Base-by-base conservation (phyloP, 2,113 vertebrate species). In the Gymnorhina tibicen region DNA sequence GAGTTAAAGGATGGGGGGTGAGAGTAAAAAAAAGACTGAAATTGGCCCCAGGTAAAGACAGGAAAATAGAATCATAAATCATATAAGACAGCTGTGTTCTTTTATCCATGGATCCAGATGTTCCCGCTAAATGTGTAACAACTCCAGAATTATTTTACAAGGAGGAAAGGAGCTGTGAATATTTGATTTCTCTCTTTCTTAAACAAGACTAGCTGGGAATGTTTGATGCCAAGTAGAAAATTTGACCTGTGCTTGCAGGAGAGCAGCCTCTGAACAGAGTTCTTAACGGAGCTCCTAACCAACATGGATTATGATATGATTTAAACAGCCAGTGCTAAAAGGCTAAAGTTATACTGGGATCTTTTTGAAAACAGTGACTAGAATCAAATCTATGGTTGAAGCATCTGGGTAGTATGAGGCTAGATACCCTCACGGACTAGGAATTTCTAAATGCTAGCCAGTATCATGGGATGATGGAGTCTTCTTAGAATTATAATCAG, bases 41-140 rank as follows among this genome's bases (percentile, higher is more conserved):
- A 73, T 90, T 89, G 96, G 86, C 78, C 85, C 80, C 1, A 16
- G 84, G 86, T 97, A 96, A 93, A 89, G 78, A 83, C 91, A 96
- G 86, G 97, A 95, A 97, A 97, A 80, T 89, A 78, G 95, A 95
- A 89, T 90, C 72, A 97, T 98, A 97, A 98, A 97, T 97, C 97
- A 97, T 64, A 18, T 15, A 78, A 94, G 95, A 97, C 92, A 96
- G 89, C 79, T 93, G 74, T 96, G 69, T 52, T 93, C 96, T 96
- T 98, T 97, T 96, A 98, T 97, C 95, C 91, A 75, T 94, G 76
- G 35, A 88, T 97, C 96, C 95, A 95, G 95, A 95, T 97, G 95
- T 94, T 98, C 70, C 92, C 94, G 85, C 59, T 97, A 97, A 93
- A 79, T 52, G 42, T 95, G 58, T 94, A 94, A 96, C 81, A 97